These are phyloP conservation scores for Hypolimnas misippus DNA, from an alignment of 2,888 invertebrate genomes.

Conservation along the genomic window DNA sequence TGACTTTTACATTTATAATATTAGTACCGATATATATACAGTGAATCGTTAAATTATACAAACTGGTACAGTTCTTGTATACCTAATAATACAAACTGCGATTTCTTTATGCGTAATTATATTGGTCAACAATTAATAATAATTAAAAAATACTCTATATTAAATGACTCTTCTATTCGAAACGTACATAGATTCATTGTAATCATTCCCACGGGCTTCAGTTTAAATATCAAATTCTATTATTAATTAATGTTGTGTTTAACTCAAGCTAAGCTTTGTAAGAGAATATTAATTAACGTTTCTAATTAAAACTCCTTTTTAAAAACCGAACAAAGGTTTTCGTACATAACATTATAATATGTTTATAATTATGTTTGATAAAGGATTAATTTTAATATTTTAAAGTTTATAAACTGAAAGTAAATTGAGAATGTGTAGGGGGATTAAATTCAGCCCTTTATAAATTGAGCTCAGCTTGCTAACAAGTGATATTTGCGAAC, in stretches of 20 bases:
- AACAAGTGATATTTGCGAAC: neutral
- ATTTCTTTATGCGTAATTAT: too few relatives aligned
- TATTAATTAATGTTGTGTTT: constrained; percentile 14
- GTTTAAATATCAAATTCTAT: constrained; percentile 6
- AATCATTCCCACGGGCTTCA: neutral
- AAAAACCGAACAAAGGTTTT: neutral
- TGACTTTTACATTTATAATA: too few relatives aligned
- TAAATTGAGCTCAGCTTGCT: neutral
- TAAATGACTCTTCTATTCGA: neutral
- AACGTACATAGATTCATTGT: neutral
- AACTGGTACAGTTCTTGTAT: too few relatives aligned
- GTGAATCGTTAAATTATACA: too few relatives aligned
- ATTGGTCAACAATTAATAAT: too few relatives aligned
- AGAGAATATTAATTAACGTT: constrained; percentile 28
- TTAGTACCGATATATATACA: too few relatives aligned
- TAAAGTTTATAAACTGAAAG: too few relatives aligned
- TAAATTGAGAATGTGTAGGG: neutral
- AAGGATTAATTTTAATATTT: neutral
- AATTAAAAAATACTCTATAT: too few relatives aligned
- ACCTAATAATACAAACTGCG: too few relatives aligned
- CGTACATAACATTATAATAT: neutral
- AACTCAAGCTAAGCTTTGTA: constrained; percentile 8
- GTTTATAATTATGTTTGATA: neutral
- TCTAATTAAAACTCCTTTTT: neutral
- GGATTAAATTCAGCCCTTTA: neutral